phyloP scores from a whole-genome alignment of 2,113 vertebrate genomes.

The Caretta caretta region DNA sequence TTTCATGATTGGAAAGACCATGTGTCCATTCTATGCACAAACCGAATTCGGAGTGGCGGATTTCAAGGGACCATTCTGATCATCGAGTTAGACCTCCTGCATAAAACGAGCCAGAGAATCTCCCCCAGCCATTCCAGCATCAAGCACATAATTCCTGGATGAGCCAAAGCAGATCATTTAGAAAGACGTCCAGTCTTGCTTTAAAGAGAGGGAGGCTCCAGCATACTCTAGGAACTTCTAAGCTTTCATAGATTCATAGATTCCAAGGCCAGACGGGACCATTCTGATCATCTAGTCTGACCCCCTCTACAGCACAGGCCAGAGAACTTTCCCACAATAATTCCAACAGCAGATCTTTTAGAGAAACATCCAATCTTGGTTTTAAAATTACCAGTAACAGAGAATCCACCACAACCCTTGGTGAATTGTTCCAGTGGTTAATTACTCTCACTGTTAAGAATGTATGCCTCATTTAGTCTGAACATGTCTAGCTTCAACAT shows the following conservation, averaged over 20 bases:
- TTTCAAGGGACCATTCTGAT: background rate
- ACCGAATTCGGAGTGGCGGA: background rate
- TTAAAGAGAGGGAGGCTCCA: background rate
- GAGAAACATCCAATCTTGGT: background rate
- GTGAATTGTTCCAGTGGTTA: background rate
- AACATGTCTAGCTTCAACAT: background rate
- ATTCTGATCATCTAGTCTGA: background rate
- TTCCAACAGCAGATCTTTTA: background rate
- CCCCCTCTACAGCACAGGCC: background rate
- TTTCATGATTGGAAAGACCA: background rate
- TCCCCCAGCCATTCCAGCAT: background rate
- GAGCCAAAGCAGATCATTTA: accelerated
- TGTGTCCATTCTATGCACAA: background rate
- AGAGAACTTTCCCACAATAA: background rate
- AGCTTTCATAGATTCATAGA: background rate
- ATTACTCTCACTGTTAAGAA: background rate
- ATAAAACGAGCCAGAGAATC: background rate
- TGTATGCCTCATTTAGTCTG: background rate
- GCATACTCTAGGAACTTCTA: accelerated
- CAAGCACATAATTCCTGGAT: background rate
- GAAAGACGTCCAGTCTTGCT: background rate
- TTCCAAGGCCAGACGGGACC: background rate
- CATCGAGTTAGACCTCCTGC: background rate
- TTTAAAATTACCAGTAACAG: background rate
- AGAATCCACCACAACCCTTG: background rate